A percentile compares a stretch with the other conserved stretches of the same genome.
phyloP scores from a whole-genome alignment of 2,797 vertebrate species.

The Gymnocypris eckloni region DNA sequence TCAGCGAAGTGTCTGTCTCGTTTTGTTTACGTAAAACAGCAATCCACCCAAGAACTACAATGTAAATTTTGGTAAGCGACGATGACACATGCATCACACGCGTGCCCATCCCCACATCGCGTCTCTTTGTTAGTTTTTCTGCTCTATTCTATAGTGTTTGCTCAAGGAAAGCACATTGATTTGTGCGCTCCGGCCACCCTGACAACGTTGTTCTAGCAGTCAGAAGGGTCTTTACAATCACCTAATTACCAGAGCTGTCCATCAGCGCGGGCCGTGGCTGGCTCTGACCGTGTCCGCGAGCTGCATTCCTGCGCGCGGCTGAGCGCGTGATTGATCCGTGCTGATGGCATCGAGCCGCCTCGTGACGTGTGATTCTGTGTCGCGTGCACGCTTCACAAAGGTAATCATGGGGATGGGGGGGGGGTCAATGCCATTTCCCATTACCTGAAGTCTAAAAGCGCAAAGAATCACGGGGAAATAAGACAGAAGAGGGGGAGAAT shows the following conservation, averaged over 20 bases:
- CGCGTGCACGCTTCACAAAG: conserved; percentile 93
- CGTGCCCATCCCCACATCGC: conserved; percentile 50
- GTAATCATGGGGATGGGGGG: conserved; percentile 93
- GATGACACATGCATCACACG: conserved; percentile 36
- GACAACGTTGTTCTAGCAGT: conserved; percentile 97
- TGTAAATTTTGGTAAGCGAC: conserved; percentile 33
- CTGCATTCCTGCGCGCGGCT: conserved; percentile 87
- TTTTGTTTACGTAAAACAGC: conserved; percentile 36
- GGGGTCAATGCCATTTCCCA: conserved; percentile 94
- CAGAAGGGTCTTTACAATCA: conserved; percentile 92
- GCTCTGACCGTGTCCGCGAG: conserved; percentile 83
- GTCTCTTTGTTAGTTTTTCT: conserved; percentile 72
- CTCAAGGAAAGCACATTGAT: conserved; percentile 91
- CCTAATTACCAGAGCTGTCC: conserved; percentile 99
- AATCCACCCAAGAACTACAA: not conserved
- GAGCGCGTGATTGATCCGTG: conserved; percentile 92
- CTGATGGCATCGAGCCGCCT: conserved; percentile 91
- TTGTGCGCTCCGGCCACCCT: conserved; percentile 89
- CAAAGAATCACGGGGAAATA: conserved; percentile 78
- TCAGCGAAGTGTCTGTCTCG: not conserved
- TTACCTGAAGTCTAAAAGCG: conserved; percentile 88
- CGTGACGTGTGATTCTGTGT: conserved; percentile 95
- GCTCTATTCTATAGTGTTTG: conserved; percentile 74
- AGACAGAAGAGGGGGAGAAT: conserved; percentile 61
- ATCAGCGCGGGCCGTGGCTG: conserved; percentile 86